Evolutionary conservation across 2,797 vertebrate species (phyloP).

Genomic region (Periparus ater): DNA sequence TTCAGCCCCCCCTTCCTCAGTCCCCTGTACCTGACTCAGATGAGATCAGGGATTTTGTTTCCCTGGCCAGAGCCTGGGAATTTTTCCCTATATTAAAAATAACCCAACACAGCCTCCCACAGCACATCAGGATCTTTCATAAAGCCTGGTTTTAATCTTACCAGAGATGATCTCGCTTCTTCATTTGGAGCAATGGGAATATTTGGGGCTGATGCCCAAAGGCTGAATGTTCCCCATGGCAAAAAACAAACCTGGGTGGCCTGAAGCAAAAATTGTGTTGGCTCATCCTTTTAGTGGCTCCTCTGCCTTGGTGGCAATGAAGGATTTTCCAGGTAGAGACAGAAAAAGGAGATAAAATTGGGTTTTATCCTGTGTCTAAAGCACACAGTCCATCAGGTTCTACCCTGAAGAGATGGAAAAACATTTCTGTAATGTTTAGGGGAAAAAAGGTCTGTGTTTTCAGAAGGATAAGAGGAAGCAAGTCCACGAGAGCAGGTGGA

Average conservation of each 20-base stretch:
- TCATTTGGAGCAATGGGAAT: background rate
- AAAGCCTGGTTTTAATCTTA: background rate
- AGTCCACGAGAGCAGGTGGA: background rate
- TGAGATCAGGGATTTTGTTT: constrained; percentile 55
- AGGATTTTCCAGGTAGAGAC: background rate
- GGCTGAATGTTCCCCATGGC: background rate
- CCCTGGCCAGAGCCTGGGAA: background rate
- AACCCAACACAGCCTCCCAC: background rate
- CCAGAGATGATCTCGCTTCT: background rate
- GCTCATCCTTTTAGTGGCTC: background rate
- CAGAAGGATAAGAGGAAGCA: background rate
- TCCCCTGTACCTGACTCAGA: background rate
- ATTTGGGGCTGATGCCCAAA: background rate
- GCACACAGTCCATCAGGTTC: background rate
- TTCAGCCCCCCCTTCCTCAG: background rate
- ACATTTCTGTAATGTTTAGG: background rate
- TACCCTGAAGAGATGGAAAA: background rate
- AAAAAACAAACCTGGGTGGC: background rate
- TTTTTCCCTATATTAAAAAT: constrained; percentile 20
- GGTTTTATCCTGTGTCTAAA: background rate
- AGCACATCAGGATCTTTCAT: background rate
- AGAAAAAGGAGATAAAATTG: background rate
- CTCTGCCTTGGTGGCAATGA: background rate
- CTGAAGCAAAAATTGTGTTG: background rate
- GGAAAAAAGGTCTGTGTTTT: background rate